These are phyloP conservation scores for Mionectes macconnelli DNA, from an alignment of 2,113 vertebrate species.

Conservation along the genomic window DNA sequence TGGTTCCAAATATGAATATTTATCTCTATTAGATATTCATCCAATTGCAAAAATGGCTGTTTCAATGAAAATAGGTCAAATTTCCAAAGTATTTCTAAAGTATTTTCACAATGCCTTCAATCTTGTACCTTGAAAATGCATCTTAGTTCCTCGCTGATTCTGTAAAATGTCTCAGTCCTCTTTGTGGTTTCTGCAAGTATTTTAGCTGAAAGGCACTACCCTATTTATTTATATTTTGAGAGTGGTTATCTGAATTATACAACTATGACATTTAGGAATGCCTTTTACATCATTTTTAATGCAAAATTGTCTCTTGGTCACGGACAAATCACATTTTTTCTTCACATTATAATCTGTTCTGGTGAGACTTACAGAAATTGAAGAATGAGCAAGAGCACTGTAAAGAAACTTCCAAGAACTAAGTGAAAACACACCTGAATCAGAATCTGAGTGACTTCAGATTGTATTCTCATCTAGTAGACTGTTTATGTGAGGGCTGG, in stretches of 20 bases:
- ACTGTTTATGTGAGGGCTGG: neutral
- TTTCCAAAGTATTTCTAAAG: neutral
- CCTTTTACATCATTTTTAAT: neutral
- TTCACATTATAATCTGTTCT: neutral
- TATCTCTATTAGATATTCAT: neutral
- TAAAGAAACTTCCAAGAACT: neutral
- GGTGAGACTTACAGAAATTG: neutral
- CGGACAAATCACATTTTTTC: neutral
- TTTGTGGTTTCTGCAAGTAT: neutral
- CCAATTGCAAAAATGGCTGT: neutral
- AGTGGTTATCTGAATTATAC: neutral
- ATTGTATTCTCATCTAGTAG: neutral
- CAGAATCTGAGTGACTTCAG: neutral
- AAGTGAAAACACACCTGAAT: neutral
- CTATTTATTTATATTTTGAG: neutral
- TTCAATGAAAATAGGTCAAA: neutral
- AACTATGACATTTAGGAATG: neutral
- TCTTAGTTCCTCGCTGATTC: neutral
- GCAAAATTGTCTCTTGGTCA: neutral
- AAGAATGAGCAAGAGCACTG: neutral
- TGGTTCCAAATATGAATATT: neutral
- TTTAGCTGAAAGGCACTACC: neutral
- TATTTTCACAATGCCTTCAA: neutral
- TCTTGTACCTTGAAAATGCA: neutral
- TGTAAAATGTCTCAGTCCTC: neutral